These are phyloP conservation scores for Caenorhabditis sp. DNA, from an alignment of 2,888 invertebrate genomes.

Conservation along the genomic window DNA sequence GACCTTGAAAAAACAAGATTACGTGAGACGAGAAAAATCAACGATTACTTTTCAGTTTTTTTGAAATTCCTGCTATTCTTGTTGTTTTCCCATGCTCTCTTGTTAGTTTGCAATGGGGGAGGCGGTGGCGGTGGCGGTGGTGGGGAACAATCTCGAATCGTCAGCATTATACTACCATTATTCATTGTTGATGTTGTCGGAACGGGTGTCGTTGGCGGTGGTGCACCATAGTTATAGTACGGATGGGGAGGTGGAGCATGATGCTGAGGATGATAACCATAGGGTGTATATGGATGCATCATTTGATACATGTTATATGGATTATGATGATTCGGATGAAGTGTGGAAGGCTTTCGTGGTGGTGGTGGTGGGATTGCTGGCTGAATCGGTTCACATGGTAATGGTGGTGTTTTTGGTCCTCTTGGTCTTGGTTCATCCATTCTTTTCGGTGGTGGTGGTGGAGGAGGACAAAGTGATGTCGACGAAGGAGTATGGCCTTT, in stretches of 20 bases:
- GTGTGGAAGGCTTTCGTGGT: background rate
- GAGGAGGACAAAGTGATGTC: constrained; percentile 7
- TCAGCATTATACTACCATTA: background rate
- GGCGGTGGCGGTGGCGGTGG: constrained; percentile 4
- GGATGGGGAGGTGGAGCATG: background rate
- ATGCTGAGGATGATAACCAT: constrained; percentile 7
- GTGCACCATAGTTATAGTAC: background rate
- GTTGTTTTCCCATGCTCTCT: background rate
- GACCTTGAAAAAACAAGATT: background rate
- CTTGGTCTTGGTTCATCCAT: constrained; percentile 1
- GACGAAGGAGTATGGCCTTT: background rate
- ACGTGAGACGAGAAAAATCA: background rate
- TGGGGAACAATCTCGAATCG: constrained; percentile 7
- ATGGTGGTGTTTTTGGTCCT: constrained; percentile 20
- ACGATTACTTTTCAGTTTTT: background rate
- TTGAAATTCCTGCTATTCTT: background rate
- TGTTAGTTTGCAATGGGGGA: background rate
- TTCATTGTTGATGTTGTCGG: background rate
- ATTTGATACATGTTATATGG: background rate
- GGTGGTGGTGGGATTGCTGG: constrained; percentile 1
- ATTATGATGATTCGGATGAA: no score
- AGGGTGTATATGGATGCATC: constrained; percentile 5
- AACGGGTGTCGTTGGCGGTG: background rate
- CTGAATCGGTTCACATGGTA: constrained; percentile 5
- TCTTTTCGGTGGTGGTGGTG: constrained; percentile 16